A percentile compares a stretch with the other conserved stretches of the same genome.
These are phyloP conservation scores for Odontothrips loti DNA, from an alignment of 2,888 invertebrate species.

Conservation along the genomic window DNA sequence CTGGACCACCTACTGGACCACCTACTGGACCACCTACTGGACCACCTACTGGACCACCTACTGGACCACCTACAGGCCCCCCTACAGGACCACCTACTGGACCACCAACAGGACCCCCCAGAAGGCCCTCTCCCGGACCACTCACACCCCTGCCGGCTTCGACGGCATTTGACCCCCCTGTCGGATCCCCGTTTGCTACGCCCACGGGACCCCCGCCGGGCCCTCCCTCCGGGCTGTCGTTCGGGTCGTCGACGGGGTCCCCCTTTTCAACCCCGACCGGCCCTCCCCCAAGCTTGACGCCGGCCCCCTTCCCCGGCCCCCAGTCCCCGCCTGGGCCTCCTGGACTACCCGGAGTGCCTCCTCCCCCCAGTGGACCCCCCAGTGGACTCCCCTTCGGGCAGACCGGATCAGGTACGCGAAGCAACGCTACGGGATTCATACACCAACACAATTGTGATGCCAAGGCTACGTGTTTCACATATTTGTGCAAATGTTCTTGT, in stretches of 20 bases:
- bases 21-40: slow-evolving; percentile 13
- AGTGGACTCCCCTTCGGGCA: slow-evolving; percentile 22
- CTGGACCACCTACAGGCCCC: slow-evolving; percentile 3
- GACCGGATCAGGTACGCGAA: slow-evolving; percentile 37
- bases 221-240: background rate
- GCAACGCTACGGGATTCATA: slow-evolving; percentile 46
- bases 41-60: background rate
- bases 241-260: background rate
- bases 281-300: background rate
- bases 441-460: slow-evolving; percentile 44
- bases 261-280: background rate
- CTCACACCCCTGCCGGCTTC: background rate
- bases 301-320: background rate
- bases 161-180: background rate
- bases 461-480: no score
- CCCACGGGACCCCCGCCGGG: background rate
- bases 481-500: slow-evolving; percentile 28
- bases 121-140: slow-evolving; percentile 24
- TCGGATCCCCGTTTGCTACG: background rate
- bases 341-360: background rate
- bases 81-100: slow-evolving; percentile 8
- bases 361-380: slow-evolving; percentile 31
- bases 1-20: slow-evolving; percentile 6
- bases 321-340: background rate
- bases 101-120: slow-evolving; percentile 4